Conservation (phyloP, 2,797 vertebrate species). For the Enoplosus armatus region DNA sequence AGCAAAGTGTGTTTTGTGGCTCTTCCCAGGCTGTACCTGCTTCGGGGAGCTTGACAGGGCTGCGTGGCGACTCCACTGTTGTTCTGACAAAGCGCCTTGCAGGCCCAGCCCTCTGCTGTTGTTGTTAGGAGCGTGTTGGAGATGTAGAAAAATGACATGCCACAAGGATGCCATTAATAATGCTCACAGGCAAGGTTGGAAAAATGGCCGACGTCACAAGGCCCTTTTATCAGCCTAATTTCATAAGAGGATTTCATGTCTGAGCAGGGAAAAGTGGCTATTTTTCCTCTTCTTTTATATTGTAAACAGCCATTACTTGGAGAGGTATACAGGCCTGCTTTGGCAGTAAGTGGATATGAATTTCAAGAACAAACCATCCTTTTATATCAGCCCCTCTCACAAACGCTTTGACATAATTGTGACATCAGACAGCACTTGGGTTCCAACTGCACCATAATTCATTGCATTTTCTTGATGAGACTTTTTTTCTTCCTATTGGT, state of each 20-base stretch:
- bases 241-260: conserved; percentile 84
- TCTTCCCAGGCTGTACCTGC: conserved; percentile 55
- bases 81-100: conserved; percentile 67
- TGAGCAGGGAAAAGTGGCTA: conserved; percentile 78
- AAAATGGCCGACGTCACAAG: conserved; percentile 84
- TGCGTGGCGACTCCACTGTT: conserved; percentile 55
- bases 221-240: conserved; percentile 86
- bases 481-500: conserved; percentile 63
- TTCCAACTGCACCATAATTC: conserved; percentile 64
- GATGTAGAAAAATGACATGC: conserved; percentile 85
- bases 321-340: conserved; percentile 74
- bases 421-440: conserved; percentile 72
- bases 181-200: conserved; percentile 85
- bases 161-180: conserved; percentile 89
- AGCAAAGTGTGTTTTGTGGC: conserved; percentile 63
- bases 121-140: conserved; percentile 63
- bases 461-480: conserved; percentile 76
- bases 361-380: conserved; percentile 80
- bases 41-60: conserved; percentile 64
- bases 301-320: conserved; percentile 85
- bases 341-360: conserved; percentile 84
- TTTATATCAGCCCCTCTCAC: conserved; percentile 80
- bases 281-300: conserved; percentile 85
- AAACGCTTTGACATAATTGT: conserved; percentile 76
- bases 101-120: conserved; percentile 65